These are phyloP conservation scores for Leucopsar rothschildi DNA, from an alignment of 2,113 vertebrate species.

Conservation along the genomic window DNA sequence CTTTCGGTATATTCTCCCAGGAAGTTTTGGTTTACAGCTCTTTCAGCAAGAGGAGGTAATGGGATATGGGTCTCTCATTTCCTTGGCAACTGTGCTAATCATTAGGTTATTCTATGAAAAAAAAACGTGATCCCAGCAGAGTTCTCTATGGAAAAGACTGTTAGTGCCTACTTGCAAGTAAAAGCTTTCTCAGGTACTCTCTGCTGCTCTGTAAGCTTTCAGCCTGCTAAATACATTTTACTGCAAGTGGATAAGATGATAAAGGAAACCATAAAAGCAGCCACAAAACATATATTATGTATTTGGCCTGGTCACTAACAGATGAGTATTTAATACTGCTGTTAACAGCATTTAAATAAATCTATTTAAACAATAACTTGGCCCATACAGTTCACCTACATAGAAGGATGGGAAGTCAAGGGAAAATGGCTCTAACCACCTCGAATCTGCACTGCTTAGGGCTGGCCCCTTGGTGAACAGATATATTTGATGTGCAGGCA, in stretches of 20 bases:
- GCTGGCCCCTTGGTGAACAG: background rate
- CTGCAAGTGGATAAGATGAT: background rate
- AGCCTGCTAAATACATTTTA: background rate
- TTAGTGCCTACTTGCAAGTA: background rate
- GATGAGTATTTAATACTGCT: background rate
- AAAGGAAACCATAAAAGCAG: background rate
- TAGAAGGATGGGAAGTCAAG: background rate
- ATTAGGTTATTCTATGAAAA: background rate
- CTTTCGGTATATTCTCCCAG: background rate
- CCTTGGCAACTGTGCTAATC: constrained; percentile 11
- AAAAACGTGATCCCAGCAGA: background rate
- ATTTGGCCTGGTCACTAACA: background rate
- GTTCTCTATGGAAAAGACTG: background rate
- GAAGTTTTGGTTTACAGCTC: constrained; percentile 28
- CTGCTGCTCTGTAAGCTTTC: background rate
- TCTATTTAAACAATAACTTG: background rate
- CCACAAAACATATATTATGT: background rate
- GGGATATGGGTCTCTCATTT: constrained; percentile 2
- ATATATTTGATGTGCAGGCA: background rate
- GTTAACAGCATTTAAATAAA: background rate
- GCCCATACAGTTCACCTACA: background rate
- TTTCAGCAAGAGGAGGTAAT: background rate
- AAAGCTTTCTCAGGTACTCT: background rate
- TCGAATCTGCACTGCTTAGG: background rate
- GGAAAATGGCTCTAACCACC: background rate